Conservation (phyloP, 2,797 vertebrate species). For the Phataginus tetradactyla region DNA sequence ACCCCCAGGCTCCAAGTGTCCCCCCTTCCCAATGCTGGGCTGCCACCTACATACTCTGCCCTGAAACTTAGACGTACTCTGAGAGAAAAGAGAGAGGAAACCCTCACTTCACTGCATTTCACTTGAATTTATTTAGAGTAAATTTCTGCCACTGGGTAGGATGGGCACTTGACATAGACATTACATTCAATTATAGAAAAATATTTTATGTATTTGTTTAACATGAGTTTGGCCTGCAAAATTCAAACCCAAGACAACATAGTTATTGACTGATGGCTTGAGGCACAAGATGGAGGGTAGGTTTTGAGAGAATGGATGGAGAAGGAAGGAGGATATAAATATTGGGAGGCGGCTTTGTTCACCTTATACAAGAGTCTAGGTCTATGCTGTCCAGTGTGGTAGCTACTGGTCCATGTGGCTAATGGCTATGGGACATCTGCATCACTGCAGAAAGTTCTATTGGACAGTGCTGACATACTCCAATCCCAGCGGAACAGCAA, state of each 20-base stretch:
- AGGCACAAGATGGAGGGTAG: neutral
- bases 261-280: neutral
- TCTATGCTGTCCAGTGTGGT: neutral
- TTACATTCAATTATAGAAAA: neutral
- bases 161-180: neutral
- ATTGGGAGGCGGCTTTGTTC: neutral
- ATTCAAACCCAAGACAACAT: neutral
- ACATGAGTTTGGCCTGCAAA: neutral
- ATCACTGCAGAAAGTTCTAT: neutral
- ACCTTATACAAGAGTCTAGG: neutral
- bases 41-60: neutral
- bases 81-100: neutral
- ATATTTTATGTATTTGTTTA: neutral
- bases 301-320: neutral
- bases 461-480: neutral
- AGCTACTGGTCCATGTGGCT: neutral
- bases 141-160: neutral
- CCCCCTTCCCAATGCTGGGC: no score
- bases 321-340: neutral
- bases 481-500: neutral
- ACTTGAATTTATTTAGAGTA: neutral
- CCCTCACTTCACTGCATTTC: neutral
- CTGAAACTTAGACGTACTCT: neutral
- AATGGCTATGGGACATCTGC: neutral
- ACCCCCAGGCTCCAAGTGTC: neutral